Evolutionary conservation across 2,888 invertebrate species (phyloP), one percentile per base, ranked within the genome.

Genomic region (Brachynemurus nebulosus): DNA sequence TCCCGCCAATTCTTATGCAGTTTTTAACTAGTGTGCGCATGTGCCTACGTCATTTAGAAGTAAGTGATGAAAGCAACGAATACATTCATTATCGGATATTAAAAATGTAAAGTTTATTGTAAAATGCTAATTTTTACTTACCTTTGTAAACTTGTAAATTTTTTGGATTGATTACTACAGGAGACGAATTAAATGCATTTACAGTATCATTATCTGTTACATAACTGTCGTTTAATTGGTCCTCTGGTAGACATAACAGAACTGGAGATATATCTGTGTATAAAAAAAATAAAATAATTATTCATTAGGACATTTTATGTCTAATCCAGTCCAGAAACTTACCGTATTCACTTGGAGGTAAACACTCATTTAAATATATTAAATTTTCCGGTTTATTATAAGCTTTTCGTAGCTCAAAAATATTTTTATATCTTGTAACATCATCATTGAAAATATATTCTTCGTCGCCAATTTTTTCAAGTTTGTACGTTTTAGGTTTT

Each of bases 271-370:
- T 75, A 59, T 84, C 83, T 83, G 27, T 42, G 39, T 50, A 45
- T 4, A 47, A 51, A 48, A 46, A 7, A 18, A 34, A 34, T 44
- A 47, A 45, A 27, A 35, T 39, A 45, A 19, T 44, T 44, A 23
- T 7, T 23, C 9, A 23, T 23, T 23, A 7, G 6, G 12, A 44
- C 21, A 40, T 14, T 14, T 9, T 14, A 35, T 35, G 35, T 14
- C n/a, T n/a, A n/a, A n/a, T n/a, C n/a, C n/a, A 17, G 6, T 37
- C 6, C 9, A 39, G 27, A 44, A 46, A 50, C 59, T 61, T 65
- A 86, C 86, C 90, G 66, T 86, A 86, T 70, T 88, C 88, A 0
- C 89, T 86, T 8, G 89, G 84, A 17, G 86, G 88, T 59, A 91
- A 71, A 55, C 88, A 85, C 58, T 85, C 83, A 39, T 74, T 71